Conservation (phyloP, 2,888 invertebrate species). For the Molorchus minor region DNA sequence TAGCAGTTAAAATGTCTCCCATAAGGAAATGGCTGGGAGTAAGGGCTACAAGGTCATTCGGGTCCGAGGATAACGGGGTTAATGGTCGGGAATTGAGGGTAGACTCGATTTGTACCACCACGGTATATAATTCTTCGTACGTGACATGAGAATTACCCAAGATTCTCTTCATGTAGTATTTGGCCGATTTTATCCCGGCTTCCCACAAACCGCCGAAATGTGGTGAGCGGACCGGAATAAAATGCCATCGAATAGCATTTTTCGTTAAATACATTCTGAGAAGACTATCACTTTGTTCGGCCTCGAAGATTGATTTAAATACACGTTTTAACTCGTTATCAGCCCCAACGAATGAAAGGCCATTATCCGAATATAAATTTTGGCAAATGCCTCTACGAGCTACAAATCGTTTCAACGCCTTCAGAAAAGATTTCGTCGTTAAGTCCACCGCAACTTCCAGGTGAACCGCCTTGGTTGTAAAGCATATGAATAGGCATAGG, state of each 20-base stretch:
- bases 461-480: neutral
- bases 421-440: neutral
- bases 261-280: slow-evolving; percentile 1
- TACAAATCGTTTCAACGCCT: neutral
- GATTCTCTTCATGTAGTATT: slow-evolving; percentile 14
- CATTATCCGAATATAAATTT: slow-evolving; percentile 10
- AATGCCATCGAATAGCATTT: slow-evolving; percentile 8
- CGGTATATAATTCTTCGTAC: slow-evolving; percentile 12
- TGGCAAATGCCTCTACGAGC: neutral
- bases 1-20: slow-evolving; percentile 16
- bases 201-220: slow-evolving; percentile 19
- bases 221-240: neutral
- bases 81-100: slow-evolving; percentile 11
- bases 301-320: neutral
- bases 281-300: neutral
- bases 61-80: slow-evolving; percentile 3
- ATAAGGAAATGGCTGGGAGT: slow-evolving; percentile 25
- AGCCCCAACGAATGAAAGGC: slow-evolving; percentile 7
- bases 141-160: slow-evolving; percentile 10
- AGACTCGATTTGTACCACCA: slow-evolving; percentile 15
- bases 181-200: slow-evolving; percentile 1
- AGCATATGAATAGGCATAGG: neutral
- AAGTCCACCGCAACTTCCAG: neutral
- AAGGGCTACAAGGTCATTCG: slow-evolving; percentile 12
- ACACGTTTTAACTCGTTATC: slow-evolving; percentile 4